Evolutionary conservation across 2,797 vertebrate species (phyloP).

Genomic region (Anolis apletophallus): DNA sequence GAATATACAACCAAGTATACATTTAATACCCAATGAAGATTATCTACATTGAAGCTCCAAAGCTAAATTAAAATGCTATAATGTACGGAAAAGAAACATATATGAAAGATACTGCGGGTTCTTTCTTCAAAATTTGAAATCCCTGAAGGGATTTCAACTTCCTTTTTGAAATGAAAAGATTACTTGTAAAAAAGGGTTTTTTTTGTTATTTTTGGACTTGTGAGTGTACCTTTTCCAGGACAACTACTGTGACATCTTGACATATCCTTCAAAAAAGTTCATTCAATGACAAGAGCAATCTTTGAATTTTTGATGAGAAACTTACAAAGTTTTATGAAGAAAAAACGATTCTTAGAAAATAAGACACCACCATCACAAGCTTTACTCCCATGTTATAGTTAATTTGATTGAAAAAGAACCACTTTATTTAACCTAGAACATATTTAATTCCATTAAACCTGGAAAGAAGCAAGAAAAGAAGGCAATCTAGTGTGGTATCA

Average conservation of each 20-base stretch:
- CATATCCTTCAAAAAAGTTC: slow-evolving; percentile 39
- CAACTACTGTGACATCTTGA: slow-evolving; percentile 27
- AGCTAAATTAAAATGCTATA: slow-evolving; percentile 17
- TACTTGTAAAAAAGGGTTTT: slow-evolving; percentile 10
- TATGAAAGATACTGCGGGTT: background rate
- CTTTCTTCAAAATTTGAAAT: background rate
- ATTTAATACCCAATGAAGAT: background rate
- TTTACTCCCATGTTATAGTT: background rate
- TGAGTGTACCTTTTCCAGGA: slow-evolving; percentile 26
- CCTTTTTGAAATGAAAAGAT: slow-evolving; percentile 32
- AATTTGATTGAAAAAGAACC: too few relatives aligned
- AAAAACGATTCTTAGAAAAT: background rate
- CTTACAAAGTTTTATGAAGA: background rate
- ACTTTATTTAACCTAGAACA: too few relatives aligned
- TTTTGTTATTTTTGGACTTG: background rate
- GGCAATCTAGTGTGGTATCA: too few relatives aligned
- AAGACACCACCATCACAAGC: background rate
- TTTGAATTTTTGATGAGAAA: slow-evolving; percentile 44
- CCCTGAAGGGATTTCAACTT: slow-evolving; percentile 11
- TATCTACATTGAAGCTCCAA: background rate
- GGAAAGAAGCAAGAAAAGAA: too few relatives aligned
- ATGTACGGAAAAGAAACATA: slow-evolving; percentile 30
- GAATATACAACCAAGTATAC: background rate
- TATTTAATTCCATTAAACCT: too few relatives aligned
- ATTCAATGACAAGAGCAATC: slow-evolving; percentile 32